A percentile compares a stretch with the other conserved stretches of the same genome.
These are phyloP conservation scores for Oscarella lobularis DNA, from an alignment of 37 sponge, comb jelly and placozoan genomes.

Conservation along the genomic window DNA sequence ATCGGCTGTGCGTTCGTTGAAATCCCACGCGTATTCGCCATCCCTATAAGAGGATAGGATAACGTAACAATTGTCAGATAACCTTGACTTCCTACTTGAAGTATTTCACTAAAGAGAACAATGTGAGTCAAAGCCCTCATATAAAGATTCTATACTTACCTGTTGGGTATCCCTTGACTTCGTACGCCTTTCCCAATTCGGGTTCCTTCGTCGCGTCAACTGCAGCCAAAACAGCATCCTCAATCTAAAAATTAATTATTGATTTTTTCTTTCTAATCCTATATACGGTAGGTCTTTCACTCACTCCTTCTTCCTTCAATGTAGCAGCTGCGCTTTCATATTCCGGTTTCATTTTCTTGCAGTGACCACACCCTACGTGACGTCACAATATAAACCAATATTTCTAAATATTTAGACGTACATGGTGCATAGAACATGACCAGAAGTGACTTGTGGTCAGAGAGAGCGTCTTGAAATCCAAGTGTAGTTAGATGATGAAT, in stretches of 20 bases:
- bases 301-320: slow-evolving; percentile 45
- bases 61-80: too few relatives aligned
- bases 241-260: not conserved
- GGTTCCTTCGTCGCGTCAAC: slow-evolving; percentile 65
- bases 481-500: slow-evolving; percentile 71
- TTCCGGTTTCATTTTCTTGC: slow-evolving; percentile 87
- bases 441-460: slow-evolving; percentile 61
- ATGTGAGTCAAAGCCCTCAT: not conserved
- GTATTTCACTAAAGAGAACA: slow-evolving; percentile 40
- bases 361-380: slow-evolving; percentile 95
- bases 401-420: not conserved
- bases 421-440: slow-evolving; percentile 93
- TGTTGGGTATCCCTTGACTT: slow-evolving; percentile 53
- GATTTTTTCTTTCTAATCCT: slow-evolving; percentile 27
- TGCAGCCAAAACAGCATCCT: slow-evolving; percentile 53
- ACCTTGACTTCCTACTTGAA: slow-evolving; percentile 39
- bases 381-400: too few relatives aligned
- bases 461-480: slow-evolving; percentile 45
- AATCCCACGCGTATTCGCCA: not conserved
- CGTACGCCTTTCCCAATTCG: slow-evolving; percentile 32
- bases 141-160: not conserved
- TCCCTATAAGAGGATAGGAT: not conserved
- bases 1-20: slow-evolving; percentile 20
- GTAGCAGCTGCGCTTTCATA: slow-evolving; percentile 44
- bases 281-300: not conserved